Percentiles rank a stretch among this genome's conserved stretches.
Evolutionary conservation across 2,113 vertebrate species (phyloP).

Genomic region (Podarcis cretensis): DNA sequence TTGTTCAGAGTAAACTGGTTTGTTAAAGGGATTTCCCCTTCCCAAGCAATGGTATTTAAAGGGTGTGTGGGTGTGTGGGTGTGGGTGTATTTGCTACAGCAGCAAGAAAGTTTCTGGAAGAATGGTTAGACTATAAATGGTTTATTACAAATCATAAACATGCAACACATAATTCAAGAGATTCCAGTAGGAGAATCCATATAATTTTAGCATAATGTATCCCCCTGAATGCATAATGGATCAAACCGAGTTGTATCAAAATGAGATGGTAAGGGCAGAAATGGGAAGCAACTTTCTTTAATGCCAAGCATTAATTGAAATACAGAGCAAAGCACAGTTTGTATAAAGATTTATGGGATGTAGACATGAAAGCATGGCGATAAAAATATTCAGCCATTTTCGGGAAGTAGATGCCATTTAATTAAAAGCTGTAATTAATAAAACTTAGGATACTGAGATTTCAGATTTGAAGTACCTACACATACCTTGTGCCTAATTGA

Average conservation of each 20-base stretch:
- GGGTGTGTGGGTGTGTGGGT: too few relatives aligned
- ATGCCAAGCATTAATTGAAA: conserved; percentile 38
- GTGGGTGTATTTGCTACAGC: not conserved
- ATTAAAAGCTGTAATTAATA: conserved; percentile 30
- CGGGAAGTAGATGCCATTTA: conserved; percentile 7
- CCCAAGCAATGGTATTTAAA: not conserved
- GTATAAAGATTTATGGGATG: not conserved
- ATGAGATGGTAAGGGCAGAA: conserved; percentile 22
- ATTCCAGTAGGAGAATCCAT: conserved; percentile 13
- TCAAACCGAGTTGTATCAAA: conserved; percentile 18
- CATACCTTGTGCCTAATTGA: not conserved
- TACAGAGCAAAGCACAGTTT: conserved; percentile 9
- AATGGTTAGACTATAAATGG: conserved; percentile 30
- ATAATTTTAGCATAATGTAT: conserved; percentile 43
- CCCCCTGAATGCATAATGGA: conserved; percentile 37
- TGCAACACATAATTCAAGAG: conserved; percentile 34
- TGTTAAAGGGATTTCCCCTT: accelerated
- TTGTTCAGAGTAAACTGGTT: accelerated
- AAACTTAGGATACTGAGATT: not conserved
- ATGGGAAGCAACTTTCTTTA: not conserved
- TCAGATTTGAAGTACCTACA: not conserved
- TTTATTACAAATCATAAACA: conserved; percentile 46
- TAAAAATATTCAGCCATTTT: not conserved
- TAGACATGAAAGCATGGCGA: not conserved
- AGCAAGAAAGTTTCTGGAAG: conserved; percentile 21